Evolutionary conservation across 2,113 vertebrate genomes (phyloP).

Genomic region (Myanophis thanlyinensis): DNA sequence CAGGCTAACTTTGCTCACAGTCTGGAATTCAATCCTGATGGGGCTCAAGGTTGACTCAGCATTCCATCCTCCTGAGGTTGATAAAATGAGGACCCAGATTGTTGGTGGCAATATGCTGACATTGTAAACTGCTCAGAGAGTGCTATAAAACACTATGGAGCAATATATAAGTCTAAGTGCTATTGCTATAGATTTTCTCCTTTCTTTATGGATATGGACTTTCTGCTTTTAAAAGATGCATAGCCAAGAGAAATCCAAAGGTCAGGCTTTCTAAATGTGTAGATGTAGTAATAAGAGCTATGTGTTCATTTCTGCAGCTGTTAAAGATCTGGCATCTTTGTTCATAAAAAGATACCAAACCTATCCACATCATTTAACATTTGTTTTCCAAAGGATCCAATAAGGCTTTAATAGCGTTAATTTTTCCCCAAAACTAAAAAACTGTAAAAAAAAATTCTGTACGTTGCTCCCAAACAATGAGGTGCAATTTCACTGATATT

Average conservation of each 20-base stretch:
- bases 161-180: too few species aligned
- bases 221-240: neutral
- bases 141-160: too few species aligned
- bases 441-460: neutral
- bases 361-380: neutral
- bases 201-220: neutral
- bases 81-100: too few species aligned
- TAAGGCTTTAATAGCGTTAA: neutral
- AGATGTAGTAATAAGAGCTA: neutral
- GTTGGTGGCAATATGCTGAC: too few species aligned
- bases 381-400: neutral
- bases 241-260: neutral
- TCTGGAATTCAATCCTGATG: too few species aligned
- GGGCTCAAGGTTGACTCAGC: too few species aligned
- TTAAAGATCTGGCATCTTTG: neutral
- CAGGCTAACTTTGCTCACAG: too few species aligned
- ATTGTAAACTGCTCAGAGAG: too few species aligned
- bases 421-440: neutral
- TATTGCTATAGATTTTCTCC: neutral
- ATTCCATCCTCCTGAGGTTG: too few species aligned
- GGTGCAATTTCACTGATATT: constrained; percentile 32
- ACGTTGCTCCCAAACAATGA: constrained; percentile 11
- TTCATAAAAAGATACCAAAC: neutral
- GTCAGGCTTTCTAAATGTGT: neutral
- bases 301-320: neutral